A percentile compares a stretch with the other conserved stretches of the same genome.
Evolutionary conservation across 2,113 vertebrate genomes (phyloP).

Genomic region (Oncorhynchus clarkii): DNA sequence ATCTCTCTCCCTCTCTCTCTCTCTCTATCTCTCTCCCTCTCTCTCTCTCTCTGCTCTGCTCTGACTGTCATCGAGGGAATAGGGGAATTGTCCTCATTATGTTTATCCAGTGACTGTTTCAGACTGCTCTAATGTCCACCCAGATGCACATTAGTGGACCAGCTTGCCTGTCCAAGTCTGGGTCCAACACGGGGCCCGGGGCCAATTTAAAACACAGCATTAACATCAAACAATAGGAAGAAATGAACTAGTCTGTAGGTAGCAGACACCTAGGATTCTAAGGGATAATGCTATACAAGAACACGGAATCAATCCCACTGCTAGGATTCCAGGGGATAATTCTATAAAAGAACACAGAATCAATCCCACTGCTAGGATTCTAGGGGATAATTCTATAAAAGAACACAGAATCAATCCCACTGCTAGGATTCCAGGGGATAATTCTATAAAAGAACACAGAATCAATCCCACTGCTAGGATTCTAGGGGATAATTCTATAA

Average conservation of each 20-base stretch:
- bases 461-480: too few relatives aligned
- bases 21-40: not conserved
- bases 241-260: not conserved
- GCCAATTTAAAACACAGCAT: not conserved
- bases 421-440: too few relatives aligned
- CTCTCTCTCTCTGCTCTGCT: not conserved
- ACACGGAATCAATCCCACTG: too few relatives aligned
- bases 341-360: too few relatives aligned
- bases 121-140: conserved; percentile 55
- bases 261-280: not conserved
- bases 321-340: too few relatives aligned
- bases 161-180: conserved; percentile 49
- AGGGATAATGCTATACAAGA: too few relatives aligned
- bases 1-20: not conserved
- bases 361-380: too few relatives aligned
- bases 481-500: too few relatives aligned
- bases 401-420: too few relatives aligned
- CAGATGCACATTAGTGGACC: conserved; percentile 67
- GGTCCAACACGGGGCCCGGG: conserved; percentile 51
- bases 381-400: too few relatives aligned
- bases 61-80: not conserved
- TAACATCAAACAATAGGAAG: not conserved
- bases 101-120: conserved; percentile 38
- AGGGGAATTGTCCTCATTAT: conserved; percentile 60
- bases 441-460: too few relatives aligned